These are phyloP conservation scores for Crossaster papposus DNA, from an alignment of 53 echinoderm and acorn worm species.

Conservation along the genomic window DNA sequence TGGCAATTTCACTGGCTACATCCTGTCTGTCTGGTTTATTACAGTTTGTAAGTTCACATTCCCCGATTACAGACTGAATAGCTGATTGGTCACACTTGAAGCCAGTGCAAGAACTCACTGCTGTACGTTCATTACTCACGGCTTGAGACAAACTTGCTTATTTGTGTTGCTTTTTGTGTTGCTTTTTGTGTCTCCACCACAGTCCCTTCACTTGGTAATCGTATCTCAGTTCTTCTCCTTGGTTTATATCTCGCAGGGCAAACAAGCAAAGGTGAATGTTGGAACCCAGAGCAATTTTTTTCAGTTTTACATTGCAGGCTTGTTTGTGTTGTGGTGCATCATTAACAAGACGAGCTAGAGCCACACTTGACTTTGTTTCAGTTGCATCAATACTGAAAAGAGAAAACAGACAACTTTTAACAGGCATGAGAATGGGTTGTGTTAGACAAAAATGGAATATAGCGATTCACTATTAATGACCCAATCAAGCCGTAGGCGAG, in stretches of 20 bases:
- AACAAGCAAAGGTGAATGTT: slow-evolving; percentile 3
- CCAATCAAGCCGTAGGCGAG: too few relatives aligned
- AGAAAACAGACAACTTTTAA: too few relatives aligned
- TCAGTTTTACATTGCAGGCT: slow-evolving; percentile 2
- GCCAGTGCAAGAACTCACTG: neutral
- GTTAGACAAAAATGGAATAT: too few relatives aligned
- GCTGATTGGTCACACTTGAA: too few relatives aligned
- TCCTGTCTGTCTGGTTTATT: too few relatives aligned
- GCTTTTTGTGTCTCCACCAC: neutral
- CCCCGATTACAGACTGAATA: too few relatives aligned
- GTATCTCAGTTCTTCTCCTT: neutral
- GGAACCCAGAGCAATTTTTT: neutral
- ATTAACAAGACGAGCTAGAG: slow-evolving; percentile 15
- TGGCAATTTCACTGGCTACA: too few relatives aligned
- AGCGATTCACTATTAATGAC: too few relatives aligned
- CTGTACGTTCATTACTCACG: neutral
- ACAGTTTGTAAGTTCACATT: too few relatives aligned
- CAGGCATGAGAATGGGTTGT: too few relatives aligned
- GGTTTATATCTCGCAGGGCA: neutral
- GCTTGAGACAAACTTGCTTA: slow-evolving; percentile 3
- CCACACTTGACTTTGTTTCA: neutral
- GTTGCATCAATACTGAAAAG: slow-evolving; percentile 19
- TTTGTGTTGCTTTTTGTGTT: too few relatives aligned
- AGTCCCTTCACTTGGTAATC: slow-evolving; percentile 3
- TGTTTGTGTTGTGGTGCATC: neutral